A percentile compares a stretch with the other conserved stretches of the same genome.
phyloP scores from a whole-genome alignment of 2,888 invertebrate genomes.

The Drosophila monieri region DNA sequence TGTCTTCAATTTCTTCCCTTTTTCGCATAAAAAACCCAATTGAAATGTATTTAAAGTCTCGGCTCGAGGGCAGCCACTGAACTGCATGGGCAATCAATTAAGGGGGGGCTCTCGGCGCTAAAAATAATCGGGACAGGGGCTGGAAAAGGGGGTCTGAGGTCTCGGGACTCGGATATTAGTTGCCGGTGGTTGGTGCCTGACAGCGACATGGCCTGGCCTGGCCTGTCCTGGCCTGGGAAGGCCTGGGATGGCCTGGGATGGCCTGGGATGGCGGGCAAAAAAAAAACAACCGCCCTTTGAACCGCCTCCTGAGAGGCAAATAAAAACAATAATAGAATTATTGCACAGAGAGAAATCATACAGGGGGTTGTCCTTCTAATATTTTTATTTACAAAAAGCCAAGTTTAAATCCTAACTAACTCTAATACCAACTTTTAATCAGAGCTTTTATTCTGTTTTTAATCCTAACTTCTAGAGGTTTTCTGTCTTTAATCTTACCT shows the following conservation, averaged over 20 bases:
- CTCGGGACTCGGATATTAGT: not conserved
- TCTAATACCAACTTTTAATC: too few relatives aligned
- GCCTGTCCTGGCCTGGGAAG: not conserved
- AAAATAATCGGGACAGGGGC: constrained; percentile 16
- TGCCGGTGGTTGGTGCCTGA: constrained; percentile 14
- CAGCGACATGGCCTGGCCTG: not conserved
- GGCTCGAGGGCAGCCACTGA: constrained; percentile 27
- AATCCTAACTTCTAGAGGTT: too few relatives aligned
- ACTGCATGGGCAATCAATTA: constrained; percentile 45
- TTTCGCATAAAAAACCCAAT: not conserved
- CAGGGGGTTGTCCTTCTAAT: not conserved
- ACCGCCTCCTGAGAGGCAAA: constrained; percentile 15
- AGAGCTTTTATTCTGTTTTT: too few relatives aligned
- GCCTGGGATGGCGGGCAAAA: constrained; percentile 1
- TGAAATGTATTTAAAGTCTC: constrained; percentile 6
- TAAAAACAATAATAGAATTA: constrained; percentile 20
- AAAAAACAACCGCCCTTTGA: constrained; percentile 11
- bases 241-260: not conserved
- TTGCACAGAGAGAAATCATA: constrained; percentile 1
- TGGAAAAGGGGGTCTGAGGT: not conserved
- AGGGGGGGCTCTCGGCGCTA: constrained; percentile 10
- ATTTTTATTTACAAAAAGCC: too few relatives aligned
- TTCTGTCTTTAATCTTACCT: too few relatives aligned
- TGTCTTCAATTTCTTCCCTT: not conserved
- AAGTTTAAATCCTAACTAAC: too few relatives aligned